phyloP scores from a whole-genome alignment of 2,113 vertebrate genomes.

The Micronisus gabar region DNA sequence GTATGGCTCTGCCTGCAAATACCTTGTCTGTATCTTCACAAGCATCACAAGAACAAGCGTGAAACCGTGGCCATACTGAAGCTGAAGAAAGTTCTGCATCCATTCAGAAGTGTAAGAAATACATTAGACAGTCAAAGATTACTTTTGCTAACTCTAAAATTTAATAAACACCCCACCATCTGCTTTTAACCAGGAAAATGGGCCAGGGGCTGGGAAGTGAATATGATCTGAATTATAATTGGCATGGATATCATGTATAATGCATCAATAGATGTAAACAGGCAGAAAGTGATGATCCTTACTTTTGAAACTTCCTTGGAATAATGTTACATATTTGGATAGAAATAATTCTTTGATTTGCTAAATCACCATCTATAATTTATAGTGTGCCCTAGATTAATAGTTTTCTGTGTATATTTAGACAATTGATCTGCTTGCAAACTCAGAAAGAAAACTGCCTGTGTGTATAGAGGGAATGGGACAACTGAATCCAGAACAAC shows the following conservation, averaged over 20 bases:
- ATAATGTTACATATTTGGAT: background rate
- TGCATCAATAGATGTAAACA: background rate
- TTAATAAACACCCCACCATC: background rate
- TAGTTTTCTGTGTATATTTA: background rate
- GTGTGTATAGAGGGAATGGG: rapidly evolving
- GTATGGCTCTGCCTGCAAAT: background rate
- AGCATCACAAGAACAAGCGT: background rate
- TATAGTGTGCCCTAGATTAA: background rate
- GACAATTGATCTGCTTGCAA: background rate
- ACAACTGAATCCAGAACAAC: background rate
- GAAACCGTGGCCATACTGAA: background rate
- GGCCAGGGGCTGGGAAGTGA: background rate
- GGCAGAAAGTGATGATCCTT: background rate
- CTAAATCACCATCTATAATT: background rate
- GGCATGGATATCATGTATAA: background rate
- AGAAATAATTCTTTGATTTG: background rate
- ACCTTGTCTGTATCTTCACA: background rate
- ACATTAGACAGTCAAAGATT: background rate
- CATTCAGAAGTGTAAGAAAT: background rate
- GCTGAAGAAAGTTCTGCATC: background rate
- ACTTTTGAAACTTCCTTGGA: background rate
- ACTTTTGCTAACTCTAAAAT: background rate
- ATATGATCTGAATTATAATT: background rate
- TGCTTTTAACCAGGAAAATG: background rate
- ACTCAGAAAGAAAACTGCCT: background rate